Percentiles rank a stretch among this genome's conserved stretches.
Conservation (phyloP, 2,113 vertebrate species). For the Alces alces region DNA sequence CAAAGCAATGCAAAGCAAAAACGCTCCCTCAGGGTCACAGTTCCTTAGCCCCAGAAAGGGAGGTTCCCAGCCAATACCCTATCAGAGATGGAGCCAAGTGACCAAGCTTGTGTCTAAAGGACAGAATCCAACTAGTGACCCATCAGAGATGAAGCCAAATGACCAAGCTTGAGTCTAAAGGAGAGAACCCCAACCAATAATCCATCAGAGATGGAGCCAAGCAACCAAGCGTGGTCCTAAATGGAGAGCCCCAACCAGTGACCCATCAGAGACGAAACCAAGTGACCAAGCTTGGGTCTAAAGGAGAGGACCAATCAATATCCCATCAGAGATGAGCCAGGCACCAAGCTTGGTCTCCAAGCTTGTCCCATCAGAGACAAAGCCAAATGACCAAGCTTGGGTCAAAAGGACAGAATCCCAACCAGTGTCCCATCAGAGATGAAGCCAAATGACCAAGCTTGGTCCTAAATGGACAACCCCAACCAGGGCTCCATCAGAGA, state of each 20-base stretch:
- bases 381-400: too few relatives aligned
- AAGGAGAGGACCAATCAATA: fast-evolving
- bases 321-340: fast-evolving
- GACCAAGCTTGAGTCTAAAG: neutral
- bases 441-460: fast-evolving
- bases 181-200: neutral
- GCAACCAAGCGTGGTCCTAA: neutral
- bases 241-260: neutral
- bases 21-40: fast-evolving
- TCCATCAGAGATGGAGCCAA: neutral
- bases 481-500: fast-evolving
- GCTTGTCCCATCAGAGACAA: too few relatives aligned
- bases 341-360: too few relatives aligned
- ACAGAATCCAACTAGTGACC: neutral
- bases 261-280: neutral
- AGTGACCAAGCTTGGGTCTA: fast-evolving
- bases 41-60: neutral
- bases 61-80: neutral
- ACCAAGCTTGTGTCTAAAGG: neutral
- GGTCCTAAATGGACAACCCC: too few relatives aligned
- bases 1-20: neutral
- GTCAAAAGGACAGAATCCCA: neutral
- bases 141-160: neutral
- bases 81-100: neutral
- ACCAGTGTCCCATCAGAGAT: fast-evolving